phyloP scores from a whole-genome alignment of 2,888 invertebrate species.

The Diogma glabrata region DNA sequence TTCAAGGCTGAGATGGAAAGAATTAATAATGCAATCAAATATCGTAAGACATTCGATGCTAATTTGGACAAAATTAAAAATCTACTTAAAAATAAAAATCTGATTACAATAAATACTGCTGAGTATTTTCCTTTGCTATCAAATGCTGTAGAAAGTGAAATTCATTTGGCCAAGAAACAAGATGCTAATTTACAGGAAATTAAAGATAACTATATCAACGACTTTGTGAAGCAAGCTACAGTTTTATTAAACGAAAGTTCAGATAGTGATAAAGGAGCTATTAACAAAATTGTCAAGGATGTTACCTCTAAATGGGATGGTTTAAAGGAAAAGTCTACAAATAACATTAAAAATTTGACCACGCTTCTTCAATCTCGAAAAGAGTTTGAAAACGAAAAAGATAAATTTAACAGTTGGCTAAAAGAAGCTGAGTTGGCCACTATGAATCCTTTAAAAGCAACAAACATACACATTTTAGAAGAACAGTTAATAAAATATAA shows the following conservation, averaged over 20 bases:
- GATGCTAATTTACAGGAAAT: conserved; percentile 67
- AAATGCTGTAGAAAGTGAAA: conserved; percentile 70
- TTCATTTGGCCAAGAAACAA: conserved; percentile 60
- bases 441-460: conserved; percentile 65
- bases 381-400: conserved; percentile 69
- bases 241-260: conserved; percentile 72
- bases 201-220: conserved; percentile 59
- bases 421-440: conserved; percentile 82
- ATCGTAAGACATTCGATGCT: conserved; percentile 63
- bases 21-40: conserved; percentile 55
- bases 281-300: conserved; percentile 55
- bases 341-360: conserved; percentile 56
- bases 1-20: conserved; percentile 63
- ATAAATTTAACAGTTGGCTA: conserved; percentile 76
- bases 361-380: conserved; percentile 66
- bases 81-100: conserved; percentile 68
- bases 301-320: conserved; percentile 60
- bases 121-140: conserved; percentile 70
- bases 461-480: conserved; percentile 70
- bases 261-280: conserved; percentile 50
- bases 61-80: conserved; percentile 66
- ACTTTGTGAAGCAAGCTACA: conserved; percentile 63
- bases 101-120: conserved; percentile 59
- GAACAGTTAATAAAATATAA: conserved; percentile 82
- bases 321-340: conserved; percentile 59